phyloP scores from a whole-genome alignment of 2,888 invertebrate species.

The Cotesia congregata region DNA sequence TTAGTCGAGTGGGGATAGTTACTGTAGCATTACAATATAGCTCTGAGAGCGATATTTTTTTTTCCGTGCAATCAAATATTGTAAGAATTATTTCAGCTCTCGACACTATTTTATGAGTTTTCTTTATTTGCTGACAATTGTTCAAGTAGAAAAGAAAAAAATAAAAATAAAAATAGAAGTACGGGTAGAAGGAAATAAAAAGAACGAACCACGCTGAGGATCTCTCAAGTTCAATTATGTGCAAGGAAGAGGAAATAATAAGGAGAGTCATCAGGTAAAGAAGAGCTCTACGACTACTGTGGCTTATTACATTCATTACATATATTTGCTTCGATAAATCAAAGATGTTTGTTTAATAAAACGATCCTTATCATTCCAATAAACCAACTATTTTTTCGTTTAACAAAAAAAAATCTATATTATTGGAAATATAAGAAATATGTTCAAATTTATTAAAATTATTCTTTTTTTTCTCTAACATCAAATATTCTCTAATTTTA shows the following conservation, averaged over 20 bases:
- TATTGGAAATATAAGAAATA: not conserved
- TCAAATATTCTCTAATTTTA: not conserved
- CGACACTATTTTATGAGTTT: not conserved
- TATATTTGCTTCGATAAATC: not conserved
- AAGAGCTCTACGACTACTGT: not conserved
- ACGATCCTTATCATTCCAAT: not conserved
- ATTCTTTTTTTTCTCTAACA: not conserved
- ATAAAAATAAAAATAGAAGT: not conserved
- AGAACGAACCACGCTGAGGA: conserved; percentile 18
- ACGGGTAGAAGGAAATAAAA: not conserved
- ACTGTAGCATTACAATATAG: too few relatives aligned
- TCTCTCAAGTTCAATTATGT: conserved; percentile 37
- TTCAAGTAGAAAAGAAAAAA: not conserved
- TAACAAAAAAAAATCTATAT: not conserved
- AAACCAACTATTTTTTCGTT: not conserved
- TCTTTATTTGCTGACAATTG: not conserved
- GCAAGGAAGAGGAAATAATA: conserved; percentile 26
- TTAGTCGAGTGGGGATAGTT: too few relatives aligned
- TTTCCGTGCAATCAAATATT: not conserved
- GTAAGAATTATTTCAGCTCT: not conserved
- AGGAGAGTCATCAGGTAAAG: not conserved
- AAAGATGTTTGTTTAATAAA: not conserved
- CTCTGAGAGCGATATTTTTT: too few relatives aligned
- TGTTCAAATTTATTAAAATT: not conserved
- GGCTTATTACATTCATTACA: not conserved